Base-by-base conservation (phyloP, 2,113 vertebrate species). In the Siniperca chuatsi region DNA sequence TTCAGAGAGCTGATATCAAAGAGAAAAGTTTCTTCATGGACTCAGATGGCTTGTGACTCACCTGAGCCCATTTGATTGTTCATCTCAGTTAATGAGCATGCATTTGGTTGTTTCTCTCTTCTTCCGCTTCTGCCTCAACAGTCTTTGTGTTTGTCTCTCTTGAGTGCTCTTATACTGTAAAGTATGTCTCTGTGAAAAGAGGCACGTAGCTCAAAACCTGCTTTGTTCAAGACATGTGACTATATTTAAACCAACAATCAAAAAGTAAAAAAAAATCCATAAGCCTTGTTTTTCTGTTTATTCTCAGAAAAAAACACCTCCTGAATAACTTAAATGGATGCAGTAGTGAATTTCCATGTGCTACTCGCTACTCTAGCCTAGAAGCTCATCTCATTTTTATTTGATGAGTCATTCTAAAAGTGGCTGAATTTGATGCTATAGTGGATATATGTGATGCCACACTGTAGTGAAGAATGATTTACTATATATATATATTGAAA, bases 1-100 rank as follows among this genome's bases (percentile, higher is more conserved):
- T 81, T 81, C 54, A 76, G 77, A 79, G 25, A 68, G 76, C 67
- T 70, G 52, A 67, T 83, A 79, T 72, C 67, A 71, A 40, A 75
- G 18, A 71, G 23, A 71, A 78, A 42, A 42, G 8, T 89, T 86
- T 68, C 33, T 71, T 70, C 12, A 2, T n/a, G 6, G 23, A 68
- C 72, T 87, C 48, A 79, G 61, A 80, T 73, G 70, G 15, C 40
- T 46, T n/a, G 72, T 80, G 83, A 91, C 66, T 87, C 82, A 87
- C 35, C 74, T 83, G 55, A 61, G 25, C 29, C 44, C 33, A n/a
- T 86, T 82, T 64, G 40, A 67, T 82, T 81, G 66, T 75, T 76
- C 71, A 61, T 70, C 8, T 81, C 60, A 62, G 66, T 11, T 79
- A 85, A 73, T 79, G 69, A 69, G 68, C 65, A 74, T 67, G 68